These are phyloP conservation scores for Dromococcyx pavoninus DNA, from an alignment of 2,797 vertebrate species.

Conservation along the genomic window DNA sequence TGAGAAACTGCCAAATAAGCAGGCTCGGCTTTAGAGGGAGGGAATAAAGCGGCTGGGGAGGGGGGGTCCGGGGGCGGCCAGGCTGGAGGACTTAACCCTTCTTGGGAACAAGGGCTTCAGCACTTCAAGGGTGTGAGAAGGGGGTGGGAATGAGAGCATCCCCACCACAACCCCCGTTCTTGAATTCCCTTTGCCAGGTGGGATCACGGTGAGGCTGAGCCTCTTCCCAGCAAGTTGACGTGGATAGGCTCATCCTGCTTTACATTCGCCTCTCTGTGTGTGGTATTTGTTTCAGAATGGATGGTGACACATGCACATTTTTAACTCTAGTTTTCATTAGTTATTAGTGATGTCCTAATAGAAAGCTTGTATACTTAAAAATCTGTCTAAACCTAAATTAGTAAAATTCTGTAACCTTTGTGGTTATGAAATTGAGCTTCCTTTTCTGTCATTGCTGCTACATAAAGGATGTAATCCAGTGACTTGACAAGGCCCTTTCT, in stretches of 20 bases:
- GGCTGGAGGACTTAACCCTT: neutral
- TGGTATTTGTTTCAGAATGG: neutral
- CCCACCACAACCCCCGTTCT: no score
- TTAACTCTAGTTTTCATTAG: no score
- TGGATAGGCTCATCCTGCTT: neutral
- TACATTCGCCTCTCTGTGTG: neutral
- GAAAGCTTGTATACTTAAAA: neutral
- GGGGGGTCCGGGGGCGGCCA: no score
- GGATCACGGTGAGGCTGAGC: neutral
- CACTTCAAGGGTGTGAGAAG: rapidly evolving
- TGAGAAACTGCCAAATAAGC: slow-evolving; percentile 89
- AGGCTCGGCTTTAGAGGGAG: slow-evolving; percentile 69
- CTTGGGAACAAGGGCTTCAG: neutral
- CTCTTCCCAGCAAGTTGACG: rapidly evolving
- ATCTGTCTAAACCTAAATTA: neutral
- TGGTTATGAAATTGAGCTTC: neutral
- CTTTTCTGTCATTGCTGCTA: neutral
- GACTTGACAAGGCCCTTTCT: neutral
- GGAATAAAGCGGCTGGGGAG: slow-evolving; percentile 65
- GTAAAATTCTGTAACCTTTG: neutral
- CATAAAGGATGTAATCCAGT: neutral
- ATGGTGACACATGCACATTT: rapidly evolving
- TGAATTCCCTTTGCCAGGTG: neutral
- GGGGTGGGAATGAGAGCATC: no score
- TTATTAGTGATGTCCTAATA: neutral